phyloP scores from a whole-genome alignment of 2,888 invertebrate genomes.

The Adineta ricciae region DNA sequence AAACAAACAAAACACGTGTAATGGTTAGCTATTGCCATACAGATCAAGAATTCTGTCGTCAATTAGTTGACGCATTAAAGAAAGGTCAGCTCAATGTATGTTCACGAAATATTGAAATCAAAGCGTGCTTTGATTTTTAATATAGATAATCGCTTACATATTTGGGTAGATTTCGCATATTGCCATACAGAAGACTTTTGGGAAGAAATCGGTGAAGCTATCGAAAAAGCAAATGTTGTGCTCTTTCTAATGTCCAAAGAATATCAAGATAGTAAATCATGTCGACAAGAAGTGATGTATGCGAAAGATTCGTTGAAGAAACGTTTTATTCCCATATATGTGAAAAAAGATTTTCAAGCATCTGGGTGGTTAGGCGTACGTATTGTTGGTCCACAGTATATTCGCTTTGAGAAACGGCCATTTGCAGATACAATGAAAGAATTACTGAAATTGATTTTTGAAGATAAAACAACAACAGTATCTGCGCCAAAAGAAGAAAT shows the following conservation, averaged over 20 bases:
- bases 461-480: neutral
- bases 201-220: constrained; percentile 11
- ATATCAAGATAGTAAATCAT: constrained; percentile 20
- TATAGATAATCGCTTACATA: neutral
- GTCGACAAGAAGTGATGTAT: constrained; percentile 20
- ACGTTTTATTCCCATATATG: neutral
- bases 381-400: constrained; percentile 18
- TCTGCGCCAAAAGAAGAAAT: neutral
- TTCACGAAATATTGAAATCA: neutral
- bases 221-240: neutral
- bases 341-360: neutral
- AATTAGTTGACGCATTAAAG: neutral
- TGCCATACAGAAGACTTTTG: constrained; percentile 2
- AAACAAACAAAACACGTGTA: neutral
- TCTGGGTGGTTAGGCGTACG: constrained; percentile 6
- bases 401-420: neutral
- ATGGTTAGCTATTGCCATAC: constrained; percentile 11
- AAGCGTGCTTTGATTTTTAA: neutral
- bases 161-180: constrained; percentile 11
- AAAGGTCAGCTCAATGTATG: neutral
- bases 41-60: neutral
- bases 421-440: neutral
- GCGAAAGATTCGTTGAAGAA: neutral
- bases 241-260: constrained; percentile 8
- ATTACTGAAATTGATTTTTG: neutral